A percentile compares a stretch with the other conserved stretches of the same genome.
Evolutionary conservation across 2,113 vertebrate genomes (phyloP).

Genomic region (Agelaius tricolor): DNA sequence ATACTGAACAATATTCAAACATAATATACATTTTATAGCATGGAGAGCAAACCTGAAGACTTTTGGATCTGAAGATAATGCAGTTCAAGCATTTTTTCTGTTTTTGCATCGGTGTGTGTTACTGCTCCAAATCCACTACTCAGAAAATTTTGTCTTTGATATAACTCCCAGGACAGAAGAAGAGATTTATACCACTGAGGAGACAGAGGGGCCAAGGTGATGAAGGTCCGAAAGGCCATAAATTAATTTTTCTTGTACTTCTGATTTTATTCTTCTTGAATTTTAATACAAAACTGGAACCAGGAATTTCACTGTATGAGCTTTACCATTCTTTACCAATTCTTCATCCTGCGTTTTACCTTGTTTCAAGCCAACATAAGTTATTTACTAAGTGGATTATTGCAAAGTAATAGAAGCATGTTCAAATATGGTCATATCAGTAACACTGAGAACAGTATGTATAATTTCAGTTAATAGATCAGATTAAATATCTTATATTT

Average conservation of each 20-base stretch:
- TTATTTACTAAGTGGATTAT: background rate
- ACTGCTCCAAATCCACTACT: background rate
- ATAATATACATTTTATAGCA: background rate
- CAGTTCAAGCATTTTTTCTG: background rate
- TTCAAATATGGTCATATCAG: background rate
- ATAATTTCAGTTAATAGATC: background rate
- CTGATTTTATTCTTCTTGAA: background rate
- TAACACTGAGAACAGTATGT: background rate
- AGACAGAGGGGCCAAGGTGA: background rate
- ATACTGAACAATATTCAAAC: background rate
- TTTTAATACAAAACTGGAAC: background rate
- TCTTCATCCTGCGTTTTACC: background rate
- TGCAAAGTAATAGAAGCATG: background rate
- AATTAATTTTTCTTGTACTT: background rate
- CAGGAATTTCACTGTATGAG: background rate
- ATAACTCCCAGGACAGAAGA: background rate
- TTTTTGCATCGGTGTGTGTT: background rate
- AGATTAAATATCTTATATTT: background rate
- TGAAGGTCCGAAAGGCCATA: background rate
- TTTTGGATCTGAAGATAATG: background rate
- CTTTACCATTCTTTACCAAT: background rate
- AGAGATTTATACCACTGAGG: accelerated
- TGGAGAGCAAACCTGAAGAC: background rate
- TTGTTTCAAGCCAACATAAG: background rate
- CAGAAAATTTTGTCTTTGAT: background rate